Evolutionary conservation across 1,140 invertebrate genomes (phyloP), one percentile per base, ranked within the genome.

Genomic region (Theocolax elegans): DNA sequence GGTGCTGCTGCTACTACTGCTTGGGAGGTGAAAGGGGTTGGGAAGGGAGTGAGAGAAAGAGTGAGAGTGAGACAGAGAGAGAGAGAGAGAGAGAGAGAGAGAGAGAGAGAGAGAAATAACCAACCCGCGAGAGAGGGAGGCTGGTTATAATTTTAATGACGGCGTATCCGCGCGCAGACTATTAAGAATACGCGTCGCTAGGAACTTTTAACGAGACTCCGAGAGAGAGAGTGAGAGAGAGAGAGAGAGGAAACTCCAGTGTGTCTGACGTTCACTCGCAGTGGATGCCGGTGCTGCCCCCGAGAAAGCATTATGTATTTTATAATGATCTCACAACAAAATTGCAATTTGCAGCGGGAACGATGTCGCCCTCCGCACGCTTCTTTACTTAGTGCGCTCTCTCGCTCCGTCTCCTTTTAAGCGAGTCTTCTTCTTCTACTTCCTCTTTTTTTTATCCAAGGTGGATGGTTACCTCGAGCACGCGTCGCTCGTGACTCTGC

Each of bases 101-200:
- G n/a, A n/a, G 31, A 21, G n/a, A n/a, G n/a, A n/a, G n/a, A n/a
- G n/a, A n/a, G n/a, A n/a, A n/a, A n/a, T n/a, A n/a, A n/a, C n/a
- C n/a, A n/a, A n/a, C n/a, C n/a, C n/a, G n/a, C 31, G 23, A 27
- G 31, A 1, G 8, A 3, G 25, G n/a, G 31, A 27, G 49, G 53
- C 48, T 19, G 81, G 81, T 84, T 86, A 86, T 86, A 86, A 86
- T 85, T 86, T 86, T 85, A 86, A 86, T 86, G 84, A 86, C 82
- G 84, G 78, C 82, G 79, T 85, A 83, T 86, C 83, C 84, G 83
- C 81, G 82, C 81, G 77, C 81, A 81, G 83, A 84, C 81, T 86
- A 85, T 85, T 86, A 85, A 86, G 83, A 85, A 86, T 85, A 85
- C 84, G 83, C 83, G 84, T 86, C 80, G 83, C 83, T 86, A 85